phyloP scores from a whole-genome alignment of 2,113 vertebrate genomes.

The Engraulis encrasicolus region DNA sequence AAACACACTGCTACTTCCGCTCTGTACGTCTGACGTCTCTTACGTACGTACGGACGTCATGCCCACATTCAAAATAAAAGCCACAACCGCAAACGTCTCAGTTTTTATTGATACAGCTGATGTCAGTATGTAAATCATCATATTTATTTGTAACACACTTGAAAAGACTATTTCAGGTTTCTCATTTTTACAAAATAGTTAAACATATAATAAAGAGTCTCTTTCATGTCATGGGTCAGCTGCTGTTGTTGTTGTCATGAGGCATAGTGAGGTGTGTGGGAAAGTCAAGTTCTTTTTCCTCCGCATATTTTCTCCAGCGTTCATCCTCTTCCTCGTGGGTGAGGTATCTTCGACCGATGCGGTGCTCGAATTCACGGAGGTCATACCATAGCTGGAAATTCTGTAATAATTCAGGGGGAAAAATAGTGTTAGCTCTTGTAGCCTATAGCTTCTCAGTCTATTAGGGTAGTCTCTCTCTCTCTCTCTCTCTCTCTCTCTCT shows the following conservation, averaged over 20 bases:
- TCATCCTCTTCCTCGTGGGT: constrained; percentile 69
- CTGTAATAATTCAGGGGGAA: constrained; percentile 49
- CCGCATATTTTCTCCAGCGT: constrained; percentile 60
- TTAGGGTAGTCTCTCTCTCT: no score
- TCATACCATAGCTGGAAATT: constrained; percentile 78
- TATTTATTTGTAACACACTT: neutral
- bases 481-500: no score
- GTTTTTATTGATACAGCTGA: neutral
- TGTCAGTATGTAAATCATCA: constrained; percentile 15
- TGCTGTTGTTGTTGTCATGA: neutral
- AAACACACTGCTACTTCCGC: constrained; percentile 5
- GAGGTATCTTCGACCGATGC: constrained; percentile 69
- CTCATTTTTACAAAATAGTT: neutral
- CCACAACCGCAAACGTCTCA: neutral
- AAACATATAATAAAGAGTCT: neutral
- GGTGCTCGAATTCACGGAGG: constrained; percentile 71
- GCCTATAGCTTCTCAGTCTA: neutral
- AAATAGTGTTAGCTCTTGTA: neutral
- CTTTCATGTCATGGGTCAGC: neutral
- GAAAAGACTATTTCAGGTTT: neutral
- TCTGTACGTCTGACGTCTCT: neutral
- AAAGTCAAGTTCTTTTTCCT: constrained; percentile 59
- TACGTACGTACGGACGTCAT: no score
- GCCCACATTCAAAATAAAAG: constrained; percentile 41
- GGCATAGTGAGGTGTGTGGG: constrained; percentile 50